Evolutionary conservation across 2,888 invertebrate genomes (phyloP), one percentile per base, ranked within the genome.

Genomic region (Ophion ventricosus): DNA sequence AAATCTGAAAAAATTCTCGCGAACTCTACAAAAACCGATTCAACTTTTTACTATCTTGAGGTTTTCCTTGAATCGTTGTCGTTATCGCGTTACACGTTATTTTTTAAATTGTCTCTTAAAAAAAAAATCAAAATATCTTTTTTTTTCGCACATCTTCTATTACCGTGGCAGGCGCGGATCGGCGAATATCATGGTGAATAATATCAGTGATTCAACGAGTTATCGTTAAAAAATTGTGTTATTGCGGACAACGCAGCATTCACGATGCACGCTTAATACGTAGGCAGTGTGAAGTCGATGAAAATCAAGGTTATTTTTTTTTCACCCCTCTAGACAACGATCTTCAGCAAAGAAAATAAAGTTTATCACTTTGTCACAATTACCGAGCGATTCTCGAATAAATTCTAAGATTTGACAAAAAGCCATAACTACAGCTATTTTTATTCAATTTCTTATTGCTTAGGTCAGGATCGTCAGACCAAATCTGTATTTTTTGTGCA

Each of bases 201-300:
- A 59, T 25, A 66, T 43, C 11, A 54, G 40, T 63, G 35, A 40
- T 26, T 61, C 0, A 25, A 43, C n/a, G n/a, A 40, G 35, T 35
- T 29, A 54, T 61, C 23, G 43, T 66, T 29, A 40, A 63, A 35
- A 20, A 72, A 43, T 63, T 23, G 70, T 23, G 70, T n/a, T 59
- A 11, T 43, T 66, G 43, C 29, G 63, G 61, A 75, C 64, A 20
- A 49, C 43, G 43, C 59, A 25, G 43, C 29, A 59, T n/a, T 78
- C 11, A 35, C 35, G 79, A 59, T 11, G 61, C 20, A 20, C 69
- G 20, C 25, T 73, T 56, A 54, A 72, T 40, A 49, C 25, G 75
- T 25, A 82, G 82, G 80, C 83, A 83, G 80, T 83, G 80, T 80
- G 43, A 83, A 43, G 67, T 80, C 76, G 29, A 61, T 56, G 35